A percentile compares a stretch with the other conserved stretches of the same genome.
Conservation (phyloP, 2,888 invertebrate genomes). For the Zaprionus lineosus region DNA sequence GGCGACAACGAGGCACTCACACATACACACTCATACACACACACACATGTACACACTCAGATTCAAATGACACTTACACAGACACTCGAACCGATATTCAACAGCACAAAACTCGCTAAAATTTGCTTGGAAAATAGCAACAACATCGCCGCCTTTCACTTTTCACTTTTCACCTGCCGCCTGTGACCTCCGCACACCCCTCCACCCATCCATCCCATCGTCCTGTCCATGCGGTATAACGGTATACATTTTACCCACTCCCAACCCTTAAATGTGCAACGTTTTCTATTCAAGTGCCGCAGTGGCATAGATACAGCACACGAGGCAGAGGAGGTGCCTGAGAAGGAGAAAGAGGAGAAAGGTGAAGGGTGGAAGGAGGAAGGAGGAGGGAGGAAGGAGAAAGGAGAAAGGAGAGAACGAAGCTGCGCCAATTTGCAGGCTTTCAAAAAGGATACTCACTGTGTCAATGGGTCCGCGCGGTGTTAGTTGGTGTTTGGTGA, state of each 20-base stretch:
- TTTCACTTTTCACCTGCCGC: conserved; percentile 67
- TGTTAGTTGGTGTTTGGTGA: too few relatives aligned
- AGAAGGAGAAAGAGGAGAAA: too few relatives aligned
- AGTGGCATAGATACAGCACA: background rate
- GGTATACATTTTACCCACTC: too few relatives aligned
- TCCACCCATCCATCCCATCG: background rate
- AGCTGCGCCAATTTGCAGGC: conserved; percentile 56
- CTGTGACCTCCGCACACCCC: conserved; percentile 6
- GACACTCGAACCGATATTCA: conserved; percentile 50
- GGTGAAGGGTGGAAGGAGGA: too few relatives aligned
- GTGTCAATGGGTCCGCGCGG: background rate
- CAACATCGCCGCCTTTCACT: conserved; percentile 62
- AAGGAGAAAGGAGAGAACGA: too few relatives aligned
- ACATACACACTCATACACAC: conserved; percentile 8
- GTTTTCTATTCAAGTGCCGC: conserved; percentile 61
- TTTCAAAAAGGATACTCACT: conserved; percentile 23
- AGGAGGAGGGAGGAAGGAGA: too few relatives aligned
- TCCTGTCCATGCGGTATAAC: background rate
- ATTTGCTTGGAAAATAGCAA: conserved; percentile 47
- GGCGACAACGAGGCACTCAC: conserved; percentile 50
- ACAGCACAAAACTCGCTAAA: conserved; percentile 58
- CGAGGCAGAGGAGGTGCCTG: conserved; percentile 5
- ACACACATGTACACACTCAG: conserved; percentile 12
- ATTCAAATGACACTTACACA: conserved; percentile 3
- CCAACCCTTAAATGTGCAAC: conserved; percentile 59